Evolutionary conservation across 2,113 vertebrate genomes (phyloP).

Genomic region (Paramisgurnus dabryanus): DNA sequence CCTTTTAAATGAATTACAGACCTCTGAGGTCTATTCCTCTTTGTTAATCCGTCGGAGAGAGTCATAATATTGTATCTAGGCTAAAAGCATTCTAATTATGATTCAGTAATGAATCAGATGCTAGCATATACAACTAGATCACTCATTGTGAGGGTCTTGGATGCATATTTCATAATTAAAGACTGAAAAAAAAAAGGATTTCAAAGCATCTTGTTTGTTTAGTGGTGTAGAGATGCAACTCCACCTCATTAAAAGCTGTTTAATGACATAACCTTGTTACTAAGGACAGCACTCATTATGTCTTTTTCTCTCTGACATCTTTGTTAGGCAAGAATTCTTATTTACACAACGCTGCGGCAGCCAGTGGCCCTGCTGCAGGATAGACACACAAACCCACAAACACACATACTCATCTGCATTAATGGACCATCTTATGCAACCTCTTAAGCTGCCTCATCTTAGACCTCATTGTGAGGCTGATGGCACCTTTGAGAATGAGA

Average conservation of each 20-base stretch:
- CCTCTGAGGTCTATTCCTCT: slow-evolving; percentile 5
- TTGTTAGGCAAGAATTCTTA: slow-evolving; percentile 40
- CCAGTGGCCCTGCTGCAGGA: slow-evolving; percentile 21
- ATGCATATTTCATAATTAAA: slow-evolving; percentile 70
- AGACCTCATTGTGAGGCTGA: neutral
- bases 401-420: slow-evolving; percentile 22
- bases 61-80: slow-evolving; percentile 25
- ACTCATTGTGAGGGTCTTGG: slow-evolving; percentile 62
- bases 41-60: slow-evolving; percentile 35
- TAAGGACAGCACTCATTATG: slow-evolving; percentile 3
- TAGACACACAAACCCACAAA: slow-evolving; percentile 11
- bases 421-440: slow-evolving; percentile 11
- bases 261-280: slow-evolving; percentile 28
- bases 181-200: slow-evolving; percentile 30
- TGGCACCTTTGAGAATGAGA: slow-evolving; percentile 26
- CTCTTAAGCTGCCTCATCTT: neutral
- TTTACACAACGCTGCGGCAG: slow-evolving; percentile 30
- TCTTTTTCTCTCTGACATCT: slow-evolving; percentile 38
- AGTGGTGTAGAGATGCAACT: slow-evolving; percentile 17
- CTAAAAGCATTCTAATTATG: slow-evolving; percentile 38
- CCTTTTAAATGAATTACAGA: slow-evolving; percentile 24
- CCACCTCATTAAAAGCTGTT: slow-evolving; percentile 48
- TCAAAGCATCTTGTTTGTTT: slow-evolving; percentile 19
- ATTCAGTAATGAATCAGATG: slow-evolving; percentile 66
- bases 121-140: slow-evolving; percentile 62